Percentiles rank a stretch among this genome's conserved stretches.
Evolutionary conservation across 1,140 invertebrate genomes (phyloP).

Genomic region (Heliconius nattereri): DNA sequence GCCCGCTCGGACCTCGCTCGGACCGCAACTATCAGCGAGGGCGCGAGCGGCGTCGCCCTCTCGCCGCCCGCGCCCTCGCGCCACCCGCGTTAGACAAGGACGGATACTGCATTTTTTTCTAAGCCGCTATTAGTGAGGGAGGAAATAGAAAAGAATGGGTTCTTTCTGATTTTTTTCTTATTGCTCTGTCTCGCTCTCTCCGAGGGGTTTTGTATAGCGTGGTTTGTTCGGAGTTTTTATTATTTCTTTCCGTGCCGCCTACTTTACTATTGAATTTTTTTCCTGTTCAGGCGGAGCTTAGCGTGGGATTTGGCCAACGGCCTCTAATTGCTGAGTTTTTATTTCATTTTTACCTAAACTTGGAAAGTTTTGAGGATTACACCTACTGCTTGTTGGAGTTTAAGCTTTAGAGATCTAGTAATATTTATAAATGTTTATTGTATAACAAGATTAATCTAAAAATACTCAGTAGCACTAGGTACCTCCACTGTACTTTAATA

Average conservation of each 20-base stretch:
- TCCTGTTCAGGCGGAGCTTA: conserved; percentile 76
- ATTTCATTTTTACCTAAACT: conserved; percentile 60
- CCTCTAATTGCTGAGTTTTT: conserved; percentile 56
- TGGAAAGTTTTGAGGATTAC: conserved; percentile 23
- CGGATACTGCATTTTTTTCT: conserved; percentile 74
- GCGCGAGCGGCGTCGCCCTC: conserved; percentile 64
- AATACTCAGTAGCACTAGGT: neutral
- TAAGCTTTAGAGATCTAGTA: neutral
- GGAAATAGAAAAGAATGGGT: conserved; percentile 80
- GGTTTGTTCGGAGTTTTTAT: conserved; percentile 63
- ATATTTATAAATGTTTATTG: neutral
- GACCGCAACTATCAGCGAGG: conserved; percentile 77
- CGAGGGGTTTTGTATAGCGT: conserved; percentile 42
- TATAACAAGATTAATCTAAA: neutral
- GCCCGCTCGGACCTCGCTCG: conserved; percentile 66
- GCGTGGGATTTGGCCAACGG: conserved; percentile 74
- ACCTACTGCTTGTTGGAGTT: neutral
- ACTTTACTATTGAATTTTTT: conserved; percentile 76
- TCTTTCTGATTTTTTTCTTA: conserved; percentile 79
- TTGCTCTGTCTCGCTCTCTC: conserved; percentile 67
- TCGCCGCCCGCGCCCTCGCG: conserved; percentile 67
- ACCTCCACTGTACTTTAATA: neutral
- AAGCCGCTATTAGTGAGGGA: conserved; percentile 77
- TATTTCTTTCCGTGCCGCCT: conserved; percentile 76
- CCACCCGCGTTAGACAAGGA: conserved; percentile 69